These are phyloP conservation scores for Cantharis flavilabris DNA, from an alignment of 2,888 invertebrate genomes.

Conservation along the genomic window DNA sequence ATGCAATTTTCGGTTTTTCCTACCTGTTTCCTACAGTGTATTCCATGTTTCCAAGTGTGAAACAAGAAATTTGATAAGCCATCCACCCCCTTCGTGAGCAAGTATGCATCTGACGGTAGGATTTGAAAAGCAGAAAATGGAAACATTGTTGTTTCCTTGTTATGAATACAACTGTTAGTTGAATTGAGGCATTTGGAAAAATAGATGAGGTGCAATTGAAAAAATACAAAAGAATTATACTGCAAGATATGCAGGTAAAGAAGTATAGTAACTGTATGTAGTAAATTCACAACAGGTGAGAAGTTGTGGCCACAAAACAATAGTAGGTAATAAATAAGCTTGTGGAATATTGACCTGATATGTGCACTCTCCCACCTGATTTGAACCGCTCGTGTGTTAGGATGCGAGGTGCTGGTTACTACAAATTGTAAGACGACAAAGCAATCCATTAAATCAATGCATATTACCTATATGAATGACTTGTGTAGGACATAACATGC, in stretches of 20 bases:
- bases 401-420: conserved; percentile 20
- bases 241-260: background rate
- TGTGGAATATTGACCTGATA: conserved; percentile 30
- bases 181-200: background rate
- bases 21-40: too few relatives aligned
- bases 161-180: background rate
- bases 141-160: background rate
- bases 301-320: conserved; percentile 32
- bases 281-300: conserved; percentile 38
- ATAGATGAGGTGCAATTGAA: background rate
- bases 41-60: too few relatives aligned
- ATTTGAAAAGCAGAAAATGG: background rate
- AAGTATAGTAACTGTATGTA: conserved; percentile 35
- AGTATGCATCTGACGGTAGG: too few relatives aligned
- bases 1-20: too few relatives aligned
- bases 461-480: conserved; percentile 25
- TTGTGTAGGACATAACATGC: conserved; percentile 22
- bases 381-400: conserved; percentile 27
- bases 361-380: conserved; percentile 27
- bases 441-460: conserved; percentile 26
- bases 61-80: too few relatives aligned
- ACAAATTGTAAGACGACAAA: conserved; percentile 28
- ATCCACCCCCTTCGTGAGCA: too few relatives aligned
- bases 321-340: conserved; percentile 28
- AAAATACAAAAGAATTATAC: background rate